These are phyloP conservation scores for Neopelma chrysocephalum DNA, from an alignment of 2,797 vertebrate species.

Conservation along the genomic window DNA sequence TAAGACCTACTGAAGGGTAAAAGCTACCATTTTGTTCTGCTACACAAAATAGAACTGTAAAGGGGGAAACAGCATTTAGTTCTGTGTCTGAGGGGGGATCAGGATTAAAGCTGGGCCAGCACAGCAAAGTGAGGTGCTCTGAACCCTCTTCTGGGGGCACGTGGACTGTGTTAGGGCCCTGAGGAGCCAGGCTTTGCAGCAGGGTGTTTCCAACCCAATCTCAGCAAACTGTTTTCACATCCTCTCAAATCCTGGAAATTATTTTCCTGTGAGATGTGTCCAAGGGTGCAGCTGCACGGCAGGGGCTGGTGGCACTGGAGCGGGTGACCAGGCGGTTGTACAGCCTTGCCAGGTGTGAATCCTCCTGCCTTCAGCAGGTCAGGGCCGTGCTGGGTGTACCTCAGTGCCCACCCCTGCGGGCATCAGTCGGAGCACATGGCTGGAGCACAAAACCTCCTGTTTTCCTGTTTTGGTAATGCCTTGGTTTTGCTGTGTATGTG, in stretches of 20 bases:
- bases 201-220: neutral
- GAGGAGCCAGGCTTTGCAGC: neutral
- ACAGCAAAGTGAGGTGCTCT: neutral
- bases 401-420: neutral
- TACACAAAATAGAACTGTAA: rapidly evolving
- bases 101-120: neutral
- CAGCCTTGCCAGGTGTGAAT: neutral
- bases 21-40: neutral
- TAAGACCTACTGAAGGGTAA: neutral
- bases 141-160: too few species aligned
- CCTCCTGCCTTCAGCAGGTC: neutral
- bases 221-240: neutral
- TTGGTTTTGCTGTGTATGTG: neutral
- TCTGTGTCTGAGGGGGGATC: neutral
- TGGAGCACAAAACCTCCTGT: neutral
- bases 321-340: neutral
- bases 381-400: rapidly evolving
- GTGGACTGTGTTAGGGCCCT: rapidly evolving
- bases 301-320: neutral
- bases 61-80: neutral
- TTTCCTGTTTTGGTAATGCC: neutral
- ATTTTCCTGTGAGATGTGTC: neutral
- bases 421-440: rapidly evolving
- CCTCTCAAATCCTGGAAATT: neutral
- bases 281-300: rapidly evolving